phyloP scores from a whole-genome alignment of 1,140 invertebrate species.

The Orchestia grillus region DNA sequence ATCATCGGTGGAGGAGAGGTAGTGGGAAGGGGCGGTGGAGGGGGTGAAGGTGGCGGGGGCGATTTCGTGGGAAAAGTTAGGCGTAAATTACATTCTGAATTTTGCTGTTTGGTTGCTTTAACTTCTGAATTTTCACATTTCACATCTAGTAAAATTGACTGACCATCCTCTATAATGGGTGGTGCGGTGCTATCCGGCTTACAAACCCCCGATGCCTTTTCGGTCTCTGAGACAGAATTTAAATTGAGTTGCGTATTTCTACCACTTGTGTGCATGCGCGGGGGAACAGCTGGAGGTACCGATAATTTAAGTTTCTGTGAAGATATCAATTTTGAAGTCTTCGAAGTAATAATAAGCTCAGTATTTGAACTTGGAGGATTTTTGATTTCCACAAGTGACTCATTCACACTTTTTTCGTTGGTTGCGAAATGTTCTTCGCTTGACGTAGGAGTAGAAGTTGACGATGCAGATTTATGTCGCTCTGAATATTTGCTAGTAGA shows the following conservation, averaged over 20 bases:
- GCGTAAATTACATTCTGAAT: not conserved
- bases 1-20: constrained; percentile 37
- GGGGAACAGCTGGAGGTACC: constrained; percentile 33
- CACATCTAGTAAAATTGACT: not conserved
- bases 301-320: not conserved
- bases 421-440: not conserved
- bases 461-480: not conserved
- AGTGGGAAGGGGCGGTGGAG: not conserved
- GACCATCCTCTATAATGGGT: not conserved
- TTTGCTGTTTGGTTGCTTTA: not conserved
- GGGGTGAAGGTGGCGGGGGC: not conserved
- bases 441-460: not conserved
- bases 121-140: not conserved
- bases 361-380: not conserved
- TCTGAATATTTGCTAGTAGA: not conserved
- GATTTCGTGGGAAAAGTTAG: not conserved
- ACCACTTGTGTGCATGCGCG: not conserved
- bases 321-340: not conserved
- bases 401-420: not conserved
- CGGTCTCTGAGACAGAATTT: not conserved
- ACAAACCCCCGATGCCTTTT: not conserved
- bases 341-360: not conserved
- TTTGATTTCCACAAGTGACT: not conserved
- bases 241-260: not conserved
- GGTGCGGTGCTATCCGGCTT: not conserved